Conservation (phyloP, 2,113 vertebrate species). For the Climacteris rufus region DNA sequence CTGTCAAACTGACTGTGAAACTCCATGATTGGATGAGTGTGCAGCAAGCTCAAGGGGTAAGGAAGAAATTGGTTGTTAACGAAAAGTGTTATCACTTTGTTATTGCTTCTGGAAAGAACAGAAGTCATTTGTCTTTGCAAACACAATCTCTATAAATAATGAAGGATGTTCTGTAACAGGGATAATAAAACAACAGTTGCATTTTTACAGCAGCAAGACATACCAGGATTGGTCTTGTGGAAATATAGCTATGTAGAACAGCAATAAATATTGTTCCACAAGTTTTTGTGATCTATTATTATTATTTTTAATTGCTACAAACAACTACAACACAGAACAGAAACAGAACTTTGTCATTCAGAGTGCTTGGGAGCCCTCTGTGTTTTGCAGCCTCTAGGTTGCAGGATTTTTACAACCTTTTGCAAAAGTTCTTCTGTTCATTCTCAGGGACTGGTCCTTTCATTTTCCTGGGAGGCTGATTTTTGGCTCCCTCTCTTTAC, state of each 20-base stretch:
- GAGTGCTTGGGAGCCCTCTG: neutral
- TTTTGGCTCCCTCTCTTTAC: neutral
- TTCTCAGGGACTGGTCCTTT: neutral
- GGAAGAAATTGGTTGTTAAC: conserved; percentile 42
- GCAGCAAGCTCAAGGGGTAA: neutral
- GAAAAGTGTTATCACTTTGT: conserved; percentile 49
- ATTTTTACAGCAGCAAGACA: conserved; percentile 45
- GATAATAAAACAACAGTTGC: conserved; percentile 65
- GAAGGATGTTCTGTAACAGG: conserved; percentile 49
- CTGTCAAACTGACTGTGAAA: neutral
- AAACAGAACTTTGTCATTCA: neutral
- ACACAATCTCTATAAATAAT: conserved; percentile 64
- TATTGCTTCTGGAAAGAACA: conserved; percentile 55
- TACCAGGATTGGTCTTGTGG: neutral
- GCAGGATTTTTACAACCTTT: neutral
- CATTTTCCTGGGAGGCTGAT: neutral
- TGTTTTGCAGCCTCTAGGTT: neutral
- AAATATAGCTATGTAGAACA: conserved; percentile 24
- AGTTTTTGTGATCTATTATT: conserved; percentile 23
- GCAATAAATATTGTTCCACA: conserved; percentile 38
- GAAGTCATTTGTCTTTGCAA: conserved; percentile 56
- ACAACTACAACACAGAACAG: neutral
- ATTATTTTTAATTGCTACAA: conserved; percentile 53
- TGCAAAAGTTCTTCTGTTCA: neutral
- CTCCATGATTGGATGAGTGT: neutral